phyloP scores from a whole-genome alignment of 2,888 invertebrate species.

The Nyleta sp. region DNA sequence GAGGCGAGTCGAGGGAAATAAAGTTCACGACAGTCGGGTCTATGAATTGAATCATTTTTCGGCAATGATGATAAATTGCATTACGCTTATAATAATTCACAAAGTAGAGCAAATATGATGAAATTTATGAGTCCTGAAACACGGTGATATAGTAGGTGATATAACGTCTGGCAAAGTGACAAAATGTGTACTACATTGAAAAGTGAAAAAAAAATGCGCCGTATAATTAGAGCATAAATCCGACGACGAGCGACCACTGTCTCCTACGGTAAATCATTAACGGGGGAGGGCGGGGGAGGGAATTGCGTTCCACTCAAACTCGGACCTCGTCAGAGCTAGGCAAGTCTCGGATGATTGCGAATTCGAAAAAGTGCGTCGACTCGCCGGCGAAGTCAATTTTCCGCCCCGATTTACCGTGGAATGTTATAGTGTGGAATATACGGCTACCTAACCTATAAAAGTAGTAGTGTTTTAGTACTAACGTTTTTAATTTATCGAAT shows the following conservation, averaged over 20 bases:
- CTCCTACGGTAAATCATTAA: neutral
- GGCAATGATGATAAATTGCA: neutral
- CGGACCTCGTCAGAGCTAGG: neutral
- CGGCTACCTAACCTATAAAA: too few relatives aligned
- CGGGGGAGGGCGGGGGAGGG: neutral
- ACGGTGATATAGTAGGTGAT: constrained; percentile 31
- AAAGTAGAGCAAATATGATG: neutral
- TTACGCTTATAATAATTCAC: constrained; percentile 16
- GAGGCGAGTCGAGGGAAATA: neutral
- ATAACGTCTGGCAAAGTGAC: constrained; percentile 45
- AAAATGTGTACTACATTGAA: constrained; percentile 30
- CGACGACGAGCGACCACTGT: neutral
- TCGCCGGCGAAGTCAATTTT: neutral
- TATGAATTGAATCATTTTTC: neutral
- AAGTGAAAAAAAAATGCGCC: constrained; percentile 28
- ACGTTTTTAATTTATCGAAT: too few relatives aligned
- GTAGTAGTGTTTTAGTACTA: too few relatives aligned
- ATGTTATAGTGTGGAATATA: too few relatives aligned
- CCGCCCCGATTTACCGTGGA: neutral
- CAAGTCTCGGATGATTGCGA: too few relatives aligned
- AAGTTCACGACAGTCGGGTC: too few relatives aligned
- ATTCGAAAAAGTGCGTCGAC: too few relatives aligned
- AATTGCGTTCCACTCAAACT: too few relatives aligned
- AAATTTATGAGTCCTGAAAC: constrained; percentile 38
- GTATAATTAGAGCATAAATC: constrained; percentile 50